Evolutionary conservation across 2,888 invertebrate species (phyloP).

Genomic region (Esperia sulphurella): DNA sequence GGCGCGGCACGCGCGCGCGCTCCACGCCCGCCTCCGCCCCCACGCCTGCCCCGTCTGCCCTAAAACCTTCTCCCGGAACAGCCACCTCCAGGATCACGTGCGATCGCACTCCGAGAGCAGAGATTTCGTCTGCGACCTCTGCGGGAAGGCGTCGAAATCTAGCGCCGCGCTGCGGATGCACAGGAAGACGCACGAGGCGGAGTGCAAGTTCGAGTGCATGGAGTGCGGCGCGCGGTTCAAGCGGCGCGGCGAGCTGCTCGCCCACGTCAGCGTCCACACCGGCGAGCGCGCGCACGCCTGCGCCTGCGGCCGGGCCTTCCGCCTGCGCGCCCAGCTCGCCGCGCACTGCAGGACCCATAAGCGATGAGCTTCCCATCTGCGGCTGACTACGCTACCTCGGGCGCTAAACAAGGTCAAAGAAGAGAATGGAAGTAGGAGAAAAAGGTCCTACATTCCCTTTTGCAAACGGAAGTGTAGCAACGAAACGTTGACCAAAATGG

Average conservation of each 20-base stretch:
- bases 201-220: constrained; percentile 55
- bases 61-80: constrained; percentile 66
- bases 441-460: no score
- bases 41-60: constrained; percentile 68
- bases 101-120: constrained; percentile 61
- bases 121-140: constrained; percentile 74
- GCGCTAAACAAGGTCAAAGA: no score
- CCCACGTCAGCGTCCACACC: constrained; percentile 77
- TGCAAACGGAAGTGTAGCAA: no score
- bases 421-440: no score
- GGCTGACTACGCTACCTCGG: no score
- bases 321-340: constrained; percentile 51
- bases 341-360: constrained; percentile 32
- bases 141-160: constrained; percentile 75
- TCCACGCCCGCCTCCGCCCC: constrained; percentile 67
- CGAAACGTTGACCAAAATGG: neutral
- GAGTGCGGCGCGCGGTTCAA: constrained; percentile 77
- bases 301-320: constrained; percentile 71
- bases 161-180: constrained; percentile 74
- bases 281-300: constrained; percentile 77
- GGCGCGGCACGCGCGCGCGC: constrained; percentile 67
- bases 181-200: constrained; percentile 49
- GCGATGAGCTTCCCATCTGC: no score
- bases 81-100: constrained; percentile 71
- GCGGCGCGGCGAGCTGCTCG: constrained; percentile 70